Percentiles rank a stretch among this genome's conserved stretches.
phyloP scores from a whole-genome alignment of 1,140 invertebrate genomes.

The Papilio dardanus region DNA sequence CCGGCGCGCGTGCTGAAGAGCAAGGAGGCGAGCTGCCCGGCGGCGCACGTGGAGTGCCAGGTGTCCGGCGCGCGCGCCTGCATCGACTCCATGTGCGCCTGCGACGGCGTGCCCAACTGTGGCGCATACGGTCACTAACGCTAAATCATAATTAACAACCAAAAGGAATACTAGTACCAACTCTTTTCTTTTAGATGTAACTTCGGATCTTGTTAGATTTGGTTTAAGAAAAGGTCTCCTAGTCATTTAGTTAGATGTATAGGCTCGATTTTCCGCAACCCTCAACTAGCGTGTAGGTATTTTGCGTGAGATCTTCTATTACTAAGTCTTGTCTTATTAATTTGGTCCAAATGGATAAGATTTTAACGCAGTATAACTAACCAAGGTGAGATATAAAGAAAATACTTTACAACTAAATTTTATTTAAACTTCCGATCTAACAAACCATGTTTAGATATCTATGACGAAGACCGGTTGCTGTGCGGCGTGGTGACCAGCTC shows the following conservation, averaged over 20 bases:
- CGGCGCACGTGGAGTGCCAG: slow-evolving; percentile 63
- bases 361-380: too few relatives aligned
- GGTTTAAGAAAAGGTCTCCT: background rate
- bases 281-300: too few relatives aligned
- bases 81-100: slow-evolving; percentile 62
- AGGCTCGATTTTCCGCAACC: too few relatives aligned
- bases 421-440: background rate
- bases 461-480: slow-evolving; percentile 67
- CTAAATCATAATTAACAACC: background rate
- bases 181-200: background rate
- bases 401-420: background rate
- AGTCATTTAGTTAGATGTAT: too few relatives aligned
- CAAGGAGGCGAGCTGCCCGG: slow-evolving; percentile 43
- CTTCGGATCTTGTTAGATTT: background rate
- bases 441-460: slow-evolving; percentile 54
- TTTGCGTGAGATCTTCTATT: too few relatives aligned
- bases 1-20: slow-evolving; percentile 51
- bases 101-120: slow-evolving; percentile 72
- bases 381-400: too few relatives aligned
- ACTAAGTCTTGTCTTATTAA: too few relatives aligned
- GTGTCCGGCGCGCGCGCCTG: slow-evolving; percentile 65
- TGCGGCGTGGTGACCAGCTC: slow-evolving; percentile 51
- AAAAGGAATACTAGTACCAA: background rate
- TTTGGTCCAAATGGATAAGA: too few relatives aligned
- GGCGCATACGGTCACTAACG: slow-evolving; percentile 58